phyloP scores from a whole-genome alignment of 64 coral and sea anemone genomes.

The Exaiptasia diaphana region DNA sequence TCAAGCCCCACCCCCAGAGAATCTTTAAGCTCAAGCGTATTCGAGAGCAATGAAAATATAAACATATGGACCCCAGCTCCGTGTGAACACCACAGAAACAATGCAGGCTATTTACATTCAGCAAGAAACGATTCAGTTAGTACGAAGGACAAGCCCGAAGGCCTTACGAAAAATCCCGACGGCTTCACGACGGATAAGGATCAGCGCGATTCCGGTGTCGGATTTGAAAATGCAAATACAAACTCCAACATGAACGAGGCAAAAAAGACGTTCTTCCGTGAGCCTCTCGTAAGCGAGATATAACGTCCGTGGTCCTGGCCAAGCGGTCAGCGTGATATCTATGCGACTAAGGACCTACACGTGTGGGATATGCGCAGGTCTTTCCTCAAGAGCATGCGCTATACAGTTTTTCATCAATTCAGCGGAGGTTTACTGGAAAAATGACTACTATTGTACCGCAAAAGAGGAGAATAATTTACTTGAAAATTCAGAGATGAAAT shows the following conservation, averaged over 20 bases:
- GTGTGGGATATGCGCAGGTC: too few relatives aligned
- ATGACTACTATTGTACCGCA: too few relatives aligned
- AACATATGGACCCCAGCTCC: neutral
- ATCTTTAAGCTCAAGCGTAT: slow-evolving; percentile 34
- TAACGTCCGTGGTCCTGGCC: neutral
- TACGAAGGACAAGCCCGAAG: neutral
- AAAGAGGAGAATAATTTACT: too few relatives aligned
- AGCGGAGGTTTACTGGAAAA: too few relatives aligned
- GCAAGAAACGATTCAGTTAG: neutral
- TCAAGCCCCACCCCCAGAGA: slow-evolving; percentile 39
- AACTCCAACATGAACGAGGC: neutral
- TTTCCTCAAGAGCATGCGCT: neutral
- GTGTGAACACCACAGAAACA: neutral
- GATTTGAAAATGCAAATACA: neutral
- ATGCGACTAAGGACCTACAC: neutral
- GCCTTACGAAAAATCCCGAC: too few relatives aligned
- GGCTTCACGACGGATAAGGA: slow-evolving; percentile 5
- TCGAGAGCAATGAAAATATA: slow-evolving; percentile 15
- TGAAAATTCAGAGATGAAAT: too few relatives aligned
- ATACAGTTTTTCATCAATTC: too few relatives aligned
- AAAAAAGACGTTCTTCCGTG: slow-evolving; percentile 12
- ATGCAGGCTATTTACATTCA: neutral
- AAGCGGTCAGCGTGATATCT: too few relatives aligned
- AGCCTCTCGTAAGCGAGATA: neutral
- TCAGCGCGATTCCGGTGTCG: slow-evolving; percentile 17